These are phyloP conservation scores for Drosophila sproati DNA, from an alignment of 1,140 invertebrate genomes.

Conservation along the genomic window DNA sequence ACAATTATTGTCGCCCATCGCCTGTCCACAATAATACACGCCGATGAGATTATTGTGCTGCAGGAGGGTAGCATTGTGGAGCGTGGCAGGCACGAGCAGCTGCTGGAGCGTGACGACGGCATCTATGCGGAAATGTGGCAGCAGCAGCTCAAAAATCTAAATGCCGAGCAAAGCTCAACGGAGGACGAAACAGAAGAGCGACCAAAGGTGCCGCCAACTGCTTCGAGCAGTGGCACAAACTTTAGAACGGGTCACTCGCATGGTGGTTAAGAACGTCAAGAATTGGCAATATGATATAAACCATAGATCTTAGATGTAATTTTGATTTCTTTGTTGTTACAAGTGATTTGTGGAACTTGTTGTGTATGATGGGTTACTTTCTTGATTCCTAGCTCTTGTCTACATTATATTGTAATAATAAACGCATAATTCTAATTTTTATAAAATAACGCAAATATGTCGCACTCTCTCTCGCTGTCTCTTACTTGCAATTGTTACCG, in stretches of 20 bases:
- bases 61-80: slow-evolving; percentile 96
- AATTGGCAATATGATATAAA: slow-evolving; percentile 12
- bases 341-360: slow-evolving; percentile 63
- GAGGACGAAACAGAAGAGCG: slow-evolving; percentile 30
- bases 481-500: background rate
- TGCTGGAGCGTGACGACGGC: slow-evolving; percentile 88
- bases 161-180: slow-evolving; percentile 54
- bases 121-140: slow-evolving; percentile 95
- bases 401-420: slow-evolving; percentile 48
- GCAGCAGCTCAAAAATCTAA: slow-evolving; percentile 89
- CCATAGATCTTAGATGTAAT: slow-evolving; percentile 28
- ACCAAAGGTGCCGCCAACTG: background rate
- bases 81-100: slow-evolving; percentile 93
- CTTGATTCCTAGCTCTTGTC: slow-evolving; percentile 50
- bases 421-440: slow-evolving; percentile 33
- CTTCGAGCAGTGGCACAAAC: slow-evolving; percentile 31
- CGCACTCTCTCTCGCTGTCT: background rate
- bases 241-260: slow-evolving; percentile 70
- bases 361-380: slow-evolving; percentile 47
- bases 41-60: slow-evolving; percentile 96
- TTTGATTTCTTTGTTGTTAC: slow-evolving; percentile 58
- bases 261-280: slow-evolving; percentile 53
- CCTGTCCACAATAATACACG: slow-evolving; percentile 96
- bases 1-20: slow-evolving; percentile 97
- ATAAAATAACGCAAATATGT: background rate